Conservation (phyloP, 2,888 invertebrate genomes). For the Stratiomys singularior region DNA sequence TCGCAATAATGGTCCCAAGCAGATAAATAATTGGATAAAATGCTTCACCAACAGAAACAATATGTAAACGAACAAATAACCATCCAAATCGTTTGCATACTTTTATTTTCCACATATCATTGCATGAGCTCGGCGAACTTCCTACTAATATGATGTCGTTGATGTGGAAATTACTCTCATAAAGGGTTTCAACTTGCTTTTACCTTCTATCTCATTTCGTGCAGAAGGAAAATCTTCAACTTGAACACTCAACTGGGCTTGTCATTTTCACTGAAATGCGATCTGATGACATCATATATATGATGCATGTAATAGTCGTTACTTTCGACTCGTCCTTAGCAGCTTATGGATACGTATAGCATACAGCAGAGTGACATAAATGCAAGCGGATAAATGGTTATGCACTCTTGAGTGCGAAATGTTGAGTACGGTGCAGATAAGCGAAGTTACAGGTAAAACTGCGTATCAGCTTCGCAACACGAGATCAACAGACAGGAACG, state of each 20-base stretch:
- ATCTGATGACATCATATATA: constrained; percentile 44
- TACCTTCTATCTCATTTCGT: neutral
- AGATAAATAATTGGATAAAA: too few species aligned
- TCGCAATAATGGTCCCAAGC: too few species aligned
- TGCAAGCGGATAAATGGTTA: neutral
- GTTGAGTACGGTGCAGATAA: neutral
- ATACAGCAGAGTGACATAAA: too few species aligned
- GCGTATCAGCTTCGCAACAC: constrained; percentile 10
- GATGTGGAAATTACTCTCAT: constrained; percentile 5
- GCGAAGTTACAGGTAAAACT: neutral
- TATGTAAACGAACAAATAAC: too few species aligned
- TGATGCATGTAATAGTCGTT: constrained; percentile 23
- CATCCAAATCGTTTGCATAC: too few species aligned
- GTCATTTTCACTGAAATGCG: constrained; percentile 46
- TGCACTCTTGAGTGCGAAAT: constrained; percentile 1
- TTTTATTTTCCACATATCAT: neutral
- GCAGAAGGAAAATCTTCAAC: neutral
- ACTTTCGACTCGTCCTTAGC: too few species aligned
- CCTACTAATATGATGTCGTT: neutral
- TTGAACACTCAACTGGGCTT: constrained; percentile 6
- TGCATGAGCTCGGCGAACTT: neutral
- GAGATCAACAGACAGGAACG: constrained; percentile 42
- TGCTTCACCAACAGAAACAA: too few species aligned
- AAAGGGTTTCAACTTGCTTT: constrained; percentile 17
- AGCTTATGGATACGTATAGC: neutral